Conservation (phyloP, 2,113 vertebrate genomes). For the Halcyon senegalensis region DNA sequence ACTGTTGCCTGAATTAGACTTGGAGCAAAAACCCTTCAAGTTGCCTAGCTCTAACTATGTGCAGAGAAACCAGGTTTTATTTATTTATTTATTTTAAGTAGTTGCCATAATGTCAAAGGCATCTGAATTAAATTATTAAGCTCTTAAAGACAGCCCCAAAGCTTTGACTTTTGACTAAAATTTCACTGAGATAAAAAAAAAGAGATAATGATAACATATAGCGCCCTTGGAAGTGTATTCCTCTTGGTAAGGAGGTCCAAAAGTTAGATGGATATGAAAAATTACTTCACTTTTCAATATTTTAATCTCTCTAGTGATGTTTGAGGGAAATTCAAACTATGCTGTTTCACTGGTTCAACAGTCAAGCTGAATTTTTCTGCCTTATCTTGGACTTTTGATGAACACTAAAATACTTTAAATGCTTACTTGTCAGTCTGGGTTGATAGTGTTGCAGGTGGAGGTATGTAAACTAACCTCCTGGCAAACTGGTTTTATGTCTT, state of each 20-base stretch:
- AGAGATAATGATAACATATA: neutral
- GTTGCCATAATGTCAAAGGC: neutral
- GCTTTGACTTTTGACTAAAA: neutral
- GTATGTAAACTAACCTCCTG: neutral
- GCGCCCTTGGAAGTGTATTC: neutral
- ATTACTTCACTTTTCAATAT: neutral
- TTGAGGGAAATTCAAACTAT: neutral
- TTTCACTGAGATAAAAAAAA: neutral
- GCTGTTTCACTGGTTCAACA: neutral
- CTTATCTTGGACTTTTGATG: neutral
- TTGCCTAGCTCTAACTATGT: neutral
- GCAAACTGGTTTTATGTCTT: neutral
- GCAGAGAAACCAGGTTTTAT: neutral
- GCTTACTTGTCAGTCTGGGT: neutral
- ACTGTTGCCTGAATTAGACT: neutral
- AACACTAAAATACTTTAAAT: neutral
- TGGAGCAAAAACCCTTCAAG: neutral
- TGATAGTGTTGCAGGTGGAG: neutral
- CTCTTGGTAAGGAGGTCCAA: neutral
- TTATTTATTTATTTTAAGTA: neutral
- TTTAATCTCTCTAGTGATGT: neutral
- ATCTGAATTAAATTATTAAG: neutral
- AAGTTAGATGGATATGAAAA: neutral
- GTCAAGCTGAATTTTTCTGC: neutral
- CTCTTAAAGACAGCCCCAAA: neutral